Evolutionary conservation across 2,888 invertebrate species (phyloP).

Genomic region (Stictocephala bisonia): DNA sequence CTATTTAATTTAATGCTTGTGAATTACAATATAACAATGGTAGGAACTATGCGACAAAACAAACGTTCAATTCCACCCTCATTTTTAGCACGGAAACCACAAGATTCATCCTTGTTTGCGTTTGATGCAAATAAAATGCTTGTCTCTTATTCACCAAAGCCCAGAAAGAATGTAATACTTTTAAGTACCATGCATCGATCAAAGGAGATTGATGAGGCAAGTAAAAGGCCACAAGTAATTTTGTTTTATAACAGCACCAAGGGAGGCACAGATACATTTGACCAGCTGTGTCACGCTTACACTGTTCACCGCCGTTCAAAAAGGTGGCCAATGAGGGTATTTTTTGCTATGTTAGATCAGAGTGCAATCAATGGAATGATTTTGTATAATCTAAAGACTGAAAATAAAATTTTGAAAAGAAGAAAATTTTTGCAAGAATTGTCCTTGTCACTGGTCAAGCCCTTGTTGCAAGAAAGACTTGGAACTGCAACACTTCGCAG

Average conservation of each 20-base stretch:
- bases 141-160: slow-evolving; percentile 58
- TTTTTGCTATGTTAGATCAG: slow-evolving; percentile 48
- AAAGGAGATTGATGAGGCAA: slow-evolving; percentile 53
- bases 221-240: slow-evolving; percentile 57
- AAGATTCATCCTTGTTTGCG: slow-evolving; percentile 57
- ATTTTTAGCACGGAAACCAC: slow-evolving; percentile 57
- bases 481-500: background rate
- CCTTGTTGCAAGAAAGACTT: slow-evolving; percentile 28
- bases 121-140: slow-evolving; percentile 57
- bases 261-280: slow-evolving; percentile 58
- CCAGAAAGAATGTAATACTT: slow-evolving; percentile 57
- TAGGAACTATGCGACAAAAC: slow-evolving; percentile 54
- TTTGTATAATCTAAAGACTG: slow-evolving; percentile 38
- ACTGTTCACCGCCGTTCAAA: slow-evolving; percentile 54
- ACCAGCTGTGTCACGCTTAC: slow-evolving; percentile 57
- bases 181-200: slow-evolving; percentile 58
- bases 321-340: slow-evolving; percentile 58
- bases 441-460: slow-evolving; percentile 31
- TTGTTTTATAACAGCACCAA: slow-evolving; percentile 59
- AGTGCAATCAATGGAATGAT: slow-evolving; percentile 41
- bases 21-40: slow-evolving; percentile 52
- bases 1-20: slow-evolving; percentile 53
- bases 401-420: slow-evolving; percentile 33
- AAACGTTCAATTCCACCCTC: slow-evolving; percentile 60
- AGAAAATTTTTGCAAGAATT: slow-evolving; percentile 41